A percentile compares a stretch with the other conserved stretches of the same genome.
phyloP scores from a whole-genome alignment of 1,140 invertebrate genomes.

The Euwallacea fornicatus region DNA sequence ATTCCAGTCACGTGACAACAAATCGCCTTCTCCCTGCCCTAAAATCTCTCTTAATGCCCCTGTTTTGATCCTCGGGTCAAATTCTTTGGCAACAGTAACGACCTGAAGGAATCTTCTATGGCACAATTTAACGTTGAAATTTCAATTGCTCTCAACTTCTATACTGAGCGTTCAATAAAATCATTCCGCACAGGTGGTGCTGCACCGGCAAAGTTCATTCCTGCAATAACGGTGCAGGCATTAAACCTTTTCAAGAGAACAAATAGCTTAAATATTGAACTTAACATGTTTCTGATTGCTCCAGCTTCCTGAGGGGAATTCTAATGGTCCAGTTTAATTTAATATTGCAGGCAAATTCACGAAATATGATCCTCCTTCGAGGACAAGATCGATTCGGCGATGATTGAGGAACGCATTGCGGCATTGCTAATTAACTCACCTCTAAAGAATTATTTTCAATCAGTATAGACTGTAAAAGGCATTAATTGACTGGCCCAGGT shows the following conservation, averaged over 20 bases:
- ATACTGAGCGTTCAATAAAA: constrained; percentile 22
- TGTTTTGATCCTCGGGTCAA: background rate
- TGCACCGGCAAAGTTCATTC: constrained; percentile 43
- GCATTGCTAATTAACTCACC: too few relatives aligned
- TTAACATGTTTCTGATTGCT: constrained; percentile 45
- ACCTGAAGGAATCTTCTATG: too few relatives aligned
- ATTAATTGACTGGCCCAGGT: background rate
- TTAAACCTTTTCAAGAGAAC: constrained; percentile 41
- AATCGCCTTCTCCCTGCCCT: background rate
- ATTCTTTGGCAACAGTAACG: background rate
- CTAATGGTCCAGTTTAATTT: constrained; percentile 27
- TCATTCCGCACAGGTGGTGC: constrained; percentile 42
- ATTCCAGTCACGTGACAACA: constrained; percentile 2
- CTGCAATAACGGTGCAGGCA: constrained; percentile 28
- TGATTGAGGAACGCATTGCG: too few relatives aligned
- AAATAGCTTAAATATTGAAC: constrained; percentile 45
- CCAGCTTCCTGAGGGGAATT: constrained; percentile 22
- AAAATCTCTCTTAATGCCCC: constrained; percentile 1
- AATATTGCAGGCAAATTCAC: constrained; percentile 11
- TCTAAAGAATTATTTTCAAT: too few relatives aligned
- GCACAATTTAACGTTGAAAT: too few relatives aligned
- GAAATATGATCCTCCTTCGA: background rate
- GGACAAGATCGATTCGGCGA: too few relatives aligned
- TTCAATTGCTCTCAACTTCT: too few relatives aligned
- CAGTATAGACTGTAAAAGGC: background rate